These are phyloP conservation scores for Stomorhina lunata DNA, from an alignment of 2,888 invertebrate genomes.

Conservation along the genomic window DNA sequence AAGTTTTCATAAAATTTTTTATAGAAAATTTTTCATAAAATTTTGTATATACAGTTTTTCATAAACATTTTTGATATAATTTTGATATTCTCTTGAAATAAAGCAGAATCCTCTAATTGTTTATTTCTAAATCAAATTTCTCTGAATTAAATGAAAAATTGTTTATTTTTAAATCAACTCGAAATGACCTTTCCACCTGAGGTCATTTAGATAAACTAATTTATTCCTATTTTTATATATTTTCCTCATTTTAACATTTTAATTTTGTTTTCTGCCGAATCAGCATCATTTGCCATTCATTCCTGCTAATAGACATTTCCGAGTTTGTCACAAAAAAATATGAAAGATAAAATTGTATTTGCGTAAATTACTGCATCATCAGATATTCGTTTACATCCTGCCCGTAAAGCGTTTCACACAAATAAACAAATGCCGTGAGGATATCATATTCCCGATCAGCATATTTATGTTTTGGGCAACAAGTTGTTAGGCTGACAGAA, in stretches of 20 bases:
- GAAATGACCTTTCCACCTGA: not conserved
- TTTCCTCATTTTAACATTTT: not conserved
- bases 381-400: slow-evolving; percentile 18
- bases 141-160: too few species aligned
- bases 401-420: not conserved
- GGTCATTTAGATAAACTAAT: slow-evolving; percentile 20
- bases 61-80: too few species aligned
- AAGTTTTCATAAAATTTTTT: too few species aligned
- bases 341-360: slow-evolving; percentile 51
- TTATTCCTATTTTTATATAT: not conserved
- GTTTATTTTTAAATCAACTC: not conserved
- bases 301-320: not conserved
- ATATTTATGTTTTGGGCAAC: slow-evolving; percentile 43
- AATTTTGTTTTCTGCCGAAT: not conserved
- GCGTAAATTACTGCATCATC: slow-evolving; percentile 43
- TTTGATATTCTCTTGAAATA: too few species aligned
- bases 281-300: slow-evolving; percentile 15
- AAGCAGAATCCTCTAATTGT: too few species aligned
- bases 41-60: too few species aligned
- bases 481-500: slow-evolving; percentile 25
- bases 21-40: too few species aligned
- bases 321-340: not conserved
- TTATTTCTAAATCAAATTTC: too few species aligned
- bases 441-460: slow-evolving; percentile 1
- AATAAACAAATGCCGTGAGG: not conserved